Evolutionary conservation across 2,113 vertebrate genomes (phyloP).

Genomic region (Nyctibius bracteatus): DNA sequence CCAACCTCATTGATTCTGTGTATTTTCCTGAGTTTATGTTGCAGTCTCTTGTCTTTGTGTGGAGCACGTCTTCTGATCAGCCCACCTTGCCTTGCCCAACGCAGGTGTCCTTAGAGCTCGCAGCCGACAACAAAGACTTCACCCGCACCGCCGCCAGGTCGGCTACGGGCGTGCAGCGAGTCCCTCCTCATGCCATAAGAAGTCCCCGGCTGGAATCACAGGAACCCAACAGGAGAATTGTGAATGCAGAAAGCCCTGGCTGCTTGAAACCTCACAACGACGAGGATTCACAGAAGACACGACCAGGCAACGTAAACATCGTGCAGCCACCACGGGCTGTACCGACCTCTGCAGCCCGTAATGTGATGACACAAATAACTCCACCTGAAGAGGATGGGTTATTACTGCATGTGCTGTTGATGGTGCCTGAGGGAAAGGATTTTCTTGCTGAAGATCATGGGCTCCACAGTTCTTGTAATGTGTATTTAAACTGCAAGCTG

Average conservation of each 20-base stretch:
- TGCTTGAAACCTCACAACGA: not conserved
- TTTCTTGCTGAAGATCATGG: constrained; percentile 60
- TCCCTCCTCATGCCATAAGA: not conserved
- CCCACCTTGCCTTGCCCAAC: not conserved
- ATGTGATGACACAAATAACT: not conserved
- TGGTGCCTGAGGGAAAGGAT: constrained; percentile 90
- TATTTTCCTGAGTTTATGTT: not conserved
- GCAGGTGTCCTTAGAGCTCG: constrained; percentile 86
- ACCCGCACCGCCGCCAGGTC: not conserved
- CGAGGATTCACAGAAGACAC: not conserved
- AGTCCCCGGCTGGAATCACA: constrained; percentile 14
- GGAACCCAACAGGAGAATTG: not conserved
- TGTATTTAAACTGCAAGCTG: constrained; percentile 91
- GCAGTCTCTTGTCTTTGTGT: too few species aligned
- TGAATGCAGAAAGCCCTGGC: not conserved
- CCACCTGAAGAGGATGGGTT: constrained; percentile 47
- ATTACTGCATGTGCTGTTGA: constrained; percentile 84
- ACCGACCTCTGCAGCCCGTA: not conserved
- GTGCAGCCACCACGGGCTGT: not conserved
- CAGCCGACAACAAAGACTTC: constrained; percentile 66
- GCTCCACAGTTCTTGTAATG: constrained; percentile 68
- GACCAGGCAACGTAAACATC: not conserved
- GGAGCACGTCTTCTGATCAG: not conserved
- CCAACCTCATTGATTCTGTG: too few species aligned
- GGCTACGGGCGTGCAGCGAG: not conserved